Base-by-base conservation (phyloP, 2,888 invertebrate genomes). In the Pachycephus smyrnensis region DNA sequence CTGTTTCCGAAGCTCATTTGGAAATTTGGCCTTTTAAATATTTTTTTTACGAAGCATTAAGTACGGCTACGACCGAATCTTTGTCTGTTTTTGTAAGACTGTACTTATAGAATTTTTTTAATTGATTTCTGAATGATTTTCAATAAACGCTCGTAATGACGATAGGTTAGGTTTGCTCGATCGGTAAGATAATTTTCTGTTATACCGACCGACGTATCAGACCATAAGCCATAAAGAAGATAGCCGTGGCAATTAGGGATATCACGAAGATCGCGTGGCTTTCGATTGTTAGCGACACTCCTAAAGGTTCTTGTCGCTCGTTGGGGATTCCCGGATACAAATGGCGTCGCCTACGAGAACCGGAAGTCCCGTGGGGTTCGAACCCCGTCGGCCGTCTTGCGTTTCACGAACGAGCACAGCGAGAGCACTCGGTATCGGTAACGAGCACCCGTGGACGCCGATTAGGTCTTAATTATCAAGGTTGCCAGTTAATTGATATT, bases 401-500 rank as follows among this genome's bases (percentile, higher is more conserved):
- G 55, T 55, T 55, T 55, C 9, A 55, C 55, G 55, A 55, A 55
- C 23, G 1, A 1, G 55, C 55, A 55, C 55, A 55, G 55, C 55
- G 1, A 55, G 55, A 23, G 55, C 55, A 23, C 23, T 9, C 23
- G 30, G 69, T 35, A 36, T 76, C 55, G 55, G 73, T 73, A 78
- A 73, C 32, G 71, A 76, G 32, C 31, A 30, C 35, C 78, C 31
- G 71, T 35, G 76, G 76, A 30, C 78, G 37, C 55, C 36, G 78
- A 78, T 78, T 71, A 76, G 73, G 76, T 78, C 78, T 78, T 78
- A 76, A 78, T 76, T 78, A 78, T 69, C 76, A 76, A 71, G 55
- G 77, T 32, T 76, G 36, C 78, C 30, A 73, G 40, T 75, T 78
- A 78, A 78, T 78, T 78, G 78, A 78, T 78, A 78, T 78, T 78